Percentiles rank a stretch among this genome's conserved stretches.
These are phyloP conservation scores for Anarsia innoxiella DNA, from an alignment of 2,888 invertebrate species.

Conservation along the genomic window DNA sequence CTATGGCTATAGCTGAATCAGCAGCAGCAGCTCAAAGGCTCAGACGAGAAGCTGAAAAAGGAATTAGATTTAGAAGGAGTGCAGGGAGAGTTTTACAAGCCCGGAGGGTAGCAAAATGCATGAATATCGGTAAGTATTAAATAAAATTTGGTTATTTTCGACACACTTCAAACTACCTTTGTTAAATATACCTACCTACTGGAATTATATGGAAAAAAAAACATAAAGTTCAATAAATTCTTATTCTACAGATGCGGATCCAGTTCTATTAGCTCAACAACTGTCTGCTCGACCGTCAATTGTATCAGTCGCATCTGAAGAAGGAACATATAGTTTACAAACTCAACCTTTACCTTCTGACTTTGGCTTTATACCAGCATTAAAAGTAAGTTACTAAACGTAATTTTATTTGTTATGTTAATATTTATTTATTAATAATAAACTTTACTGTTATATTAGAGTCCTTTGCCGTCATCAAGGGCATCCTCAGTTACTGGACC, in stretches of 20 bases:
- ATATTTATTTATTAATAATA: neutral
- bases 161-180: neutral
- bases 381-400: conserved; percentile 52
- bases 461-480: conserved; percentile 52
- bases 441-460: conserved; percentile 29
- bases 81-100: conserved; percentile 65
- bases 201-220: too few species aligned
- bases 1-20: conserved; percentile 62
- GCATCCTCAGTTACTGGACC: conserved; percentile 62
- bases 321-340: conserved; percentile 53
- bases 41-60: conserved; percentile 62
- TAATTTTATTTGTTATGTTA: neutral
- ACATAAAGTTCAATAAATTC: too few species aligned
- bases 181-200: conserved; percentile 1
- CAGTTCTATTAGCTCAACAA: conserved; percentile 62
- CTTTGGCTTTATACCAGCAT: conserved; percentile 61
- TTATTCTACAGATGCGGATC: conserved; percentile 63
- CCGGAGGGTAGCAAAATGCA: conserved; percentile 56
- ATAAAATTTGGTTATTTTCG: too few species aligned
- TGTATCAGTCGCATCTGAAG: conserved; percentile 66
- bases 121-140: conserved; percentile 58
- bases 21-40: conserved; percentile 62
- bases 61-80: conserved; percentile 60
- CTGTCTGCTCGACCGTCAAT: conserved; percentile 67
- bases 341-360: conserved; percentile 63